phyloP scores from a whole-genome alignment of 2,113 vertebrate species.

The Hymenochirus boettgeri region DNA sequence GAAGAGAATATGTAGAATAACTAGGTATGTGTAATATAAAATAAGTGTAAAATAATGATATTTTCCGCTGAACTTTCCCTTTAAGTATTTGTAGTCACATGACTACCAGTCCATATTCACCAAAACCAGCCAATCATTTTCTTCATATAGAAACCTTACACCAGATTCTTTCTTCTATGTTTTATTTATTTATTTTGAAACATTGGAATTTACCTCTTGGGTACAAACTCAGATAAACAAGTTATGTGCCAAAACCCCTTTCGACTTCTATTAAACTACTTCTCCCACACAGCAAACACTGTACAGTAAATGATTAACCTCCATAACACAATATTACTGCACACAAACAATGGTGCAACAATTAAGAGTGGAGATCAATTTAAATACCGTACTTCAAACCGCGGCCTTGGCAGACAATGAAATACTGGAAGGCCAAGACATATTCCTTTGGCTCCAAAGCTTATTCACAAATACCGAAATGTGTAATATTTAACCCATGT shows the following conservation, averaged over 20 bases:
- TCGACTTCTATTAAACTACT: slow-evolving; percentile 34
- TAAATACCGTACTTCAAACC: slow-evolving; percentile 31
- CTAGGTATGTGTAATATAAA: no score
- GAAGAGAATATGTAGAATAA: no score
- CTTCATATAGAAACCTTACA: no score
- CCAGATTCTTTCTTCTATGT: no score
- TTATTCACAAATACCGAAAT: slow-evolving; percentile 6
- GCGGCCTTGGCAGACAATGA: slow-evolving; percentile 23
- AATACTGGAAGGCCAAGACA: not conserved
- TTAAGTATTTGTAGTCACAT: no score
- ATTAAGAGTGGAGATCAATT: slow-evolving; percentile 18
- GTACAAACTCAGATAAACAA: slow-evolving; percentile 22
- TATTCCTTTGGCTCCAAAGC: slow-evolving; percentile 9
- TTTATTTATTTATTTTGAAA: no score
- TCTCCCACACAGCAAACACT: slow-evolving; percentile 35
- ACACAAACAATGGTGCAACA: slow-evolving; percentile 28
- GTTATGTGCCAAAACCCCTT: slow-evolving; percentile 2
- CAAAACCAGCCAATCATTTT: no score
- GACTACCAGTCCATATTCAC: no score
- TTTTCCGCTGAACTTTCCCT: no score
- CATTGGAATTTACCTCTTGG: slow-evolving; percentile 1
- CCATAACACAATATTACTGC: slow-evolving; percentile 17
- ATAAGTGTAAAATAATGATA: no score
- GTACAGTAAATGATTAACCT: slow-evolving; percentile 36
- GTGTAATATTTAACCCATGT: slow-evolving; percentile 18